These are phyloP conservation scores for Ophion slaviceki DNA, from an alignment of 2,888 invertebrate species.

Conservation along the genomic window DNA sequence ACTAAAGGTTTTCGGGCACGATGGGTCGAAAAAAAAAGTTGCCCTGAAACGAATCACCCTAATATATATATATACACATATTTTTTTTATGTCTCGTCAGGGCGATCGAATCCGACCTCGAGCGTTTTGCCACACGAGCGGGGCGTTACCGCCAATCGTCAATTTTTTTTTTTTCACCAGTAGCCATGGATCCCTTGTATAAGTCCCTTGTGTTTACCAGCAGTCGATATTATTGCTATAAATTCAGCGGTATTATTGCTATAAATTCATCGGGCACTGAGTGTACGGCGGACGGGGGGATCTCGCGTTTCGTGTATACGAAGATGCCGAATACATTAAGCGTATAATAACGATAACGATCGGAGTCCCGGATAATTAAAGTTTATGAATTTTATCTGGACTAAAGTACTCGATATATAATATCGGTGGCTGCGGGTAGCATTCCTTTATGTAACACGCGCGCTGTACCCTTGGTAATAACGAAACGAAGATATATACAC, in stretches of 20 bases:
- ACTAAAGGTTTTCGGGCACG: no score
- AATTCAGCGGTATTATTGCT: slow-evolving; percentile 13
- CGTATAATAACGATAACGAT: slow-evolving; percentile 52
- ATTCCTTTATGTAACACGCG: slow-evolving; percentile 29
- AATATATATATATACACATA: no score
- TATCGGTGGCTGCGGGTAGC: slow-evolving; percentile 17
- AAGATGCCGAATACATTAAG: slow-evolving; percentile 51
- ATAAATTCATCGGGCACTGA: neutral
- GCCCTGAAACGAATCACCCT: no score
- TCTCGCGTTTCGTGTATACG: slow-evolving; percentile 7
- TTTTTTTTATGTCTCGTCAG: no score
- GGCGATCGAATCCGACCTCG: no score
- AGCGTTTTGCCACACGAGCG: no score
- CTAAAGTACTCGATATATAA: slow-evolving; percentile 30
- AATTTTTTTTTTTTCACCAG: neutral
- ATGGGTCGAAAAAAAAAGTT: no score
- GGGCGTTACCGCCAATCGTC: neutral
- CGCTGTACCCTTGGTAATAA: slow-evolving; percentile 42
- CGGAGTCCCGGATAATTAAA: slow-evolving; percentile 50
- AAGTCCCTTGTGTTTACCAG: neutral
- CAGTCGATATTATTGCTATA: slow-evolving; percentile 3
- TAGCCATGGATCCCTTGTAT: neutral
- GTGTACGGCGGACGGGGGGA: neutral
- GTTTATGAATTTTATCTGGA: slow-evolving; percentile 60
- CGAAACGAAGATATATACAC: slow-evolving; percentile 35